Evolutionary conservation across 1,140 invertebrate species (phyloP).

Genomic region (Drosophila pectinifera): DNA sequence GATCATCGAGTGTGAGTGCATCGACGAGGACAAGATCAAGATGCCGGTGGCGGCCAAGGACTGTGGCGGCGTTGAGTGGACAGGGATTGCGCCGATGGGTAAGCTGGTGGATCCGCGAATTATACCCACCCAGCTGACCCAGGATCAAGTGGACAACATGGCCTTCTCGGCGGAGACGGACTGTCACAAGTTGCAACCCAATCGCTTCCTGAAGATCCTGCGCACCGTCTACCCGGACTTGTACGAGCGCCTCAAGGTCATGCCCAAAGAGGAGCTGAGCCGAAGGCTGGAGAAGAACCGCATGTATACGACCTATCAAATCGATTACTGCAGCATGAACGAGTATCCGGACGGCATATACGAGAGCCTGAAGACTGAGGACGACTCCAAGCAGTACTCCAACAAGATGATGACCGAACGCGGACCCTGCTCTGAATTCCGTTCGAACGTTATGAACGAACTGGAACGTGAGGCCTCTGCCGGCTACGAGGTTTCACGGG

Average conservation of each 20-base stretch:
- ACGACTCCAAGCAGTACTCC: conserved; percentile 66
- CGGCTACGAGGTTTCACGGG: conserved; percentile 43
- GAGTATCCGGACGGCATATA: conserved; percentile 83
- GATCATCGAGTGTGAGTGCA: conserved; percentile 67
- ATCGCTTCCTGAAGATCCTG: conserved; percentile 79
- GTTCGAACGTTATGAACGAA: conserved; percentile 72
- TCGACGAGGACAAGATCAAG: conserved; percentile 63
- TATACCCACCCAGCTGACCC: conserved; percentile 67
- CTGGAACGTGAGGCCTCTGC: conserved; percentile 56
- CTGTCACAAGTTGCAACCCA: conserved; percentile 76
- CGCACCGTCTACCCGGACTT: conserved; percentile 85
- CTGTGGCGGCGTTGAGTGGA: conserved; percentile 75
- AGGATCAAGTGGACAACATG: conserved; percentile 68
- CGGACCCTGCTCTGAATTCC: conserved; percentile 69
- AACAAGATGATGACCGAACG: conserved; percentile 60
- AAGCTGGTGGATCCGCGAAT: conserved; percentile 75
- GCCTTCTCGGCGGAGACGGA: conserved; percentile 61
- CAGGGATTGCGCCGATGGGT: conserved; percentile 80
- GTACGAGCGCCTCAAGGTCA: conserved; percentile 85
- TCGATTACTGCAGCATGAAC: conserved; percentile 86
- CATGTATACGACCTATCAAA: conserved; percentile 86
- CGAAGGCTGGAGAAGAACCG: conserved; percentile 86
- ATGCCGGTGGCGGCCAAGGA: conserved; percentile 59
- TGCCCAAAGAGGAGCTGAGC: conserved; percentile 85
- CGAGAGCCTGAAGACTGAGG: conserved; percentile 73